A percentile compares a stretch with the other conserved stretches of the same genome.
phyloP scores from a whole-genome alignment of 1,140 invertebrate species.

The Zaprionus vittiger region DNA sequence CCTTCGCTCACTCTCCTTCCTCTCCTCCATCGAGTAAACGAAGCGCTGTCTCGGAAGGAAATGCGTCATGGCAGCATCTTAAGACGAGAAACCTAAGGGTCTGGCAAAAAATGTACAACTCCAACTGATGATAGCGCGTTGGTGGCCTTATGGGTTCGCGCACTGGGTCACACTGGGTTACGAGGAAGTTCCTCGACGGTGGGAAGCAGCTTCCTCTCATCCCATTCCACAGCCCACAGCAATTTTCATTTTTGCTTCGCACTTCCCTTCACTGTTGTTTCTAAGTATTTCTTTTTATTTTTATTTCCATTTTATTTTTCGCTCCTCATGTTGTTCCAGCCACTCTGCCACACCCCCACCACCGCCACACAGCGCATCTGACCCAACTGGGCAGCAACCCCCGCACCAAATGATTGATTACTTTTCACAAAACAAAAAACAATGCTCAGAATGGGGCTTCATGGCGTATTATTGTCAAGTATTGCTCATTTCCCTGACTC shows the following conservation, averaged over 20 bases:
- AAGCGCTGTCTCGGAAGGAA: constrained; percentile 49
- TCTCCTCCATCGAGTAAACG: not conserved
- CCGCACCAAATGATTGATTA: constrained; percentile 58
- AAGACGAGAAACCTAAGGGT: constrained; percentile 43
- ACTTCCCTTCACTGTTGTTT: constrained; percentile 29
- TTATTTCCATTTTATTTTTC: constrained; percentile 36
- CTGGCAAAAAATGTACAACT: constrained; percentile 66
- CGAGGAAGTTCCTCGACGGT: not conserved
- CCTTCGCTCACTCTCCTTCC: not conserved
- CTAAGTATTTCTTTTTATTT: constrained; percentile 16
- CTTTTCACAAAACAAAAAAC: constrained; percentile 21
- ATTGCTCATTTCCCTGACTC: not conserved
- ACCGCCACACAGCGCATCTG: not conserved
- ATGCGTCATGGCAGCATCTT: constrained; percentile 62
- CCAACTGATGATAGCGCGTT: constrained; percentile 32
- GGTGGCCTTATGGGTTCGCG: constrained; percentile 12
- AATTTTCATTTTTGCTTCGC: constrained; percentile 36
- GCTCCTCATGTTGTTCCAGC: constrained; percentile 13
- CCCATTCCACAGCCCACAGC: constrained; percentile 17
- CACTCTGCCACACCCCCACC: not conserved
- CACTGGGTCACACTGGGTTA: not conserved
- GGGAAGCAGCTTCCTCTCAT: not conserved
- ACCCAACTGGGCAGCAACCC: not conserved
- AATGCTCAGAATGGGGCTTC: not conserved
- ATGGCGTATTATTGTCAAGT: not conserved